Conservation (phyloP, 2,888 invertebrate species). For the Euzetes globulus region DNA sequence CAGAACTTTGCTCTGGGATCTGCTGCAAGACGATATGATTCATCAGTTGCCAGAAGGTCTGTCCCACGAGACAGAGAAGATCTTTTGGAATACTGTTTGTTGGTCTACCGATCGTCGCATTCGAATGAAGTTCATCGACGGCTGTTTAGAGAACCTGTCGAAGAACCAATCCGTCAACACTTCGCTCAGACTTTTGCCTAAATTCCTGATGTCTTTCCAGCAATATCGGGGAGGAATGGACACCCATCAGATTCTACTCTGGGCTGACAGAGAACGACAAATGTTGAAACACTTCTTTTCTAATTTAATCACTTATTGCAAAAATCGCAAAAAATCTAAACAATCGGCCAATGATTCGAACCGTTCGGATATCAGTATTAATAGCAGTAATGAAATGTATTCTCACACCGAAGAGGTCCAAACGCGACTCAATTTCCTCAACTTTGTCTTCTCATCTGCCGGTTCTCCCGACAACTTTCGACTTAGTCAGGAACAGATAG, state of each 20-base stretch:
- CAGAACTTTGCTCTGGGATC: conserved; percentile 85
- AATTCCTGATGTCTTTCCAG: conserved; percentile 81
- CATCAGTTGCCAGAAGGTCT: conserved; percentile 79
- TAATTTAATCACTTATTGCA: conserved; percentile 62
- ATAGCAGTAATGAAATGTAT: conserved; percentile 32
- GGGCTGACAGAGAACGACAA: conserved; percentile 83
- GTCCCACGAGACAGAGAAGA: conserved; percentile 87
- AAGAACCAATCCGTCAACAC: conserved; percentile 83
- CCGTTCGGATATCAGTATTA: not conserved
- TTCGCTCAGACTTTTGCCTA: conserved; percentile 76
- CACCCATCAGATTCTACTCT: conserved; percentile 77
- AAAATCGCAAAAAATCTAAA: not conserved
- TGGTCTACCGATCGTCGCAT: conserved; percentile 83
- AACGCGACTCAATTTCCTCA: conserved; percentile 80
- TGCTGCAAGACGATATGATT: conserved; percentile 82
- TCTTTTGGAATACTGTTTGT: conserved; percentile 76
- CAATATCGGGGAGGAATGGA: conserved; percentile 72
- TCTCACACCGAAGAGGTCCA: conserved; percentile 66
- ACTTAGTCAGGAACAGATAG: conserved; percentile 68
- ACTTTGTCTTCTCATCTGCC: conserved; percentile 79
- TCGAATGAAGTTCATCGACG: conserved; percentile 88
- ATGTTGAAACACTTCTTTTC: conserved; percentile 90
- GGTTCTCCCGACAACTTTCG: conserved; percentile 80
- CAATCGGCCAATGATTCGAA: not conserved
- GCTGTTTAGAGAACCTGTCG: conserved; percentile 79